These are phyloP conservation scores for Pollenia griseotomentosa DNA, from an alignment of 2,888 invertebrate genomes.

Conservation along the genomic window DNA sequence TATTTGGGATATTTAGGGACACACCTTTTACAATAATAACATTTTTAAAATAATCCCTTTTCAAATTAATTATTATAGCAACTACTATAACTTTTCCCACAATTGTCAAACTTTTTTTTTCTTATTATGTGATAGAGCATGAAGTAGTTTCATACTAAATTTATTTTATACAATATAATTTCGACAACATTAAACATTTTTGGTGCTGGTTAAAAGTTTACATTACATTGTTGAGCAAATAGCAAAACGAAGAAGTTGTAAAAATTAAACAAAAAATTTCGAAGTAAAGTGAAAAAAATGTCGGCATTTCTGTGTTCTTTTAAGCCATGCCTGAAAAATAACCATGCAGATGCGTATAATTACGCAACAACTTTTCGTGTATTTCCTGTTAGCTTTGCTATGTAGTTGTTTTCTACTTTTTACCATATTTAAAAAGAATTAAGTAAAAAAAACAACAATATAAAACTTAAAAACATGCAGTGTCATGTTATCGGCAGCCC, in stretches of 20 bases:
- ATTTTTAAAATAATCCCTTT: no score
- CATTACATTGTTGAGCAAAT: conserved; percentile 45
- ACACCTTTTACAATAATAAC: no score
- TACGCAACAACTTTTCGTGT: conserved; percentile 71
- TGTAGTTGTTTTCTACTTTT: conserved; percentile 40
- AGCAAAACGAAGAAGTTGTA: conserved; percentile 34
- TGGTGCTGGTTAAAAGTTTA: conserved; percentile 63
- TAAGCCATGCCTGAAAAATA: conserved; percentile 56
- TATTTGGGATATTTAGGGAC: no score
- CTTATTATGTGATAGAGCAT: conserved; percentile 26
- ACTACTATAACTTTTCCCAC: conserved; percentile 2
- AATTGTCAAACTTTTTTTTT: conserved; percentile 4
- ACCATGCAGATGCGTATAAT: conserved; percentile 67
- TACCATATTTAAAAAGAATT: conserved; percentile 8
- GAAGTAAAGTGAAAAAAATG: conserved; percentile 33
- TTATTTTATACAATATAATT: conserved; percentile 62
- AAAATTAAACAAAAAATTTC: background rate
- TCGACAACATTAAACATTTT: conserved; percentile 67
- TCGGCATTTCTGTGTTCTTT: conserved; percentile 53
- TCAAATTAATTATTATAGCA: no score
- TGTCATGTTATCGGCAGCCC: conserved; percentile 58
- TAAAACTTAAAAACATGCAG: conserved; percentile 57
- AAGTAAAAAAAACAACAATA: conserved; percentile 5
- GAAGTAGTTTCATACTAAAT: conserved; percentile 58
- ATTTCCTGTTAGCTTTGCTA: conserved; percentile 66